phyloP scores from a whole-genome alignment of 2,888 invertebrate genomes.

The Tetrapedia diversipes region DNA sequence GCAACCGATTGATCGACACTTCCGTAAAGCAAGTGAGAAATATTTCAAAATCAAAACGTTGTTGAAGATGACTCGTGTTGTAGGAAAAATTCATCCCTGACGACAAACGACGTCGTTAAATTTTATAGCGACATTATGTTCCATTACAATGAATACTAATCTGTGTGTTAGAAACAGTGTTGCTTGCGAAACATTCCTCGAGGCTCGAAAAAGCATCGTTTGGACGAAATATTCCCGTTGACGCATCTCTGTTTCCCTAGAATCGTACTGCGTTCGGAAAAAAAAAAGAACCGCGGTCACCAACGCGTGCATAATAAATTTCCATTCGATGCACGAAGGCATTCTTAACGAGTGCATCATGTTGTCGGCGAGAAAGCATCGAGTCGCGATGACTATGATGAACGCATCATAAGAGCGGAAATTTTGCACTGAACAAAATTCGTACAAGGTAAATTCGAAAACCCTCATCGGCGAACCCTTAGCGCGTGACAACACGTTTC shows the following conservation, averaged over 20 bases:
- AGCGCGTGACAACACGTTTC: background rate
- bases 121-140: background rate
- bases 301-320: slow-evolving; percentile 27
- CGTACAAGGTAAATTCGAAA: too few species aligned
- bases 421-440: too few species aligned
- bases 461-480: too few species aligned
- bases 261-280: slow-evolving; percentile 14
- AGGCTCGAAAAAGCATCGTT: background rate
- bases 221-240: slow-evolving; percentile 29
- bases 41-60: background rate
- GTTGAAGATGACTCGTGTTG: too few species aligned
- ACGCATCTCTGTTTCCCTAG: slow-evolving; percentile 28
- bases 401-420: background rate
- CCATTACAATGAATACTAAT: background rate
- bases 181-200: background rate
- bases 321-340: slow-evolving; percentile 46
- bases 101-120: background rate
- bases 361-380: slow-evolving; percentile 21
- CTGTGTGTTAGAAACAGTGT: too few species aligned
- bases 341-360: slow-evolving; percentile 53
- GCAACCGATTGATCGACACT: slow-evolving; percentile 15
- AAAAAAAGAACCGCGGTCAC: slow-evolving; percentile 10
- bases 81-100: background rate
- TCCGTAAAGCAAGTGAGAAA: background rate
- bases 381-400: background rate